These are phyloP conservation scores for Amblyraja radiata DNA, from an alignment of 2,797 vertebrate genomes.

Conservation along the genomic window DNA sequence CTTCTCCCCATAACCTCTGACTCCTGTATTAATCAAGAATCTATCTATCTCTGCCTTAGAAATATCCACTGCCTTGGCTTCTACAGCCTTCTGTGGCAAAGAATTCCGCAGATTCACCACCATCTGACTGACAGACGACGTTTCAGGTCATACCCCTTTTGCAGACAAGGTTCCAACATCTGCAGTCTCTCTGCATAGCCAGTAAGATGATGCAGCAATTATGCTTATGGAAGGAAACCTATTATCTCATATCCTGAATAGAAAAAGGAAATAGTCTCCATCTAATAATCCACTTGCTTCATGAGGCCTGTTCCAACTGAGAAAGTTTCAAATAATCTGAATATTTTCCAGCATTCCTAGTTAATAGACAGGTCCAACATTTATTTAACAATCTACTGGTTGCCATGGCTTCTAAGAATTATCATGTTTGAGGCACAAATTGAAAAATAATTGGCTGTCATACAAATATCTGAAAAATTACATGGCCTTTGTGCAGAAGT, in stretches of 20 bases:
- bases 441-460: slow-evolving; percentile 23
- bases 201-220: not conserved
- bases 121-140: too few species aligned
- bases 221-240: not conserved
- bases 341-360: not conserved
- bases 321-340: not conserved
- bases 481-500: not conserved
- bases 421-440: not conserved
- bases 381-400: not conserved
- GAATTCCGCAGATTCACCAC: too few species aligned
- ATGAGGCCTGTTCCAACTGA: not conserved
- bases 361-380: not conserved
- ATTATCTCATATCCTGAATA: not conserved
- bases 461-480: slow-evolving; percentile 1
- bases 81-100: too few species aligned
- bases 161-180: too few species aligned
- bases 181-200: not conserved
- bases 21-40: too few species aligned
- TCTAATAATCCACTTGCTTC: not conserved
- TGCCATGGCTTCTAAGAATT: not conserved
- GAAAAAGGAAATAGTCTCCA: not conserved
- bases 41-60: too few species aligned
- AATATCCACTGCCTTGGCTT: too few species aligned
- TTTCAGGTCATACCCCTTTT: too few species aligned
- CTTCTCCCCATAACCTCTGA: too few species aligned